Conservation (phyloP, 2,113 vertebrate genomes). For the Peromyscus californicus region DNA sequence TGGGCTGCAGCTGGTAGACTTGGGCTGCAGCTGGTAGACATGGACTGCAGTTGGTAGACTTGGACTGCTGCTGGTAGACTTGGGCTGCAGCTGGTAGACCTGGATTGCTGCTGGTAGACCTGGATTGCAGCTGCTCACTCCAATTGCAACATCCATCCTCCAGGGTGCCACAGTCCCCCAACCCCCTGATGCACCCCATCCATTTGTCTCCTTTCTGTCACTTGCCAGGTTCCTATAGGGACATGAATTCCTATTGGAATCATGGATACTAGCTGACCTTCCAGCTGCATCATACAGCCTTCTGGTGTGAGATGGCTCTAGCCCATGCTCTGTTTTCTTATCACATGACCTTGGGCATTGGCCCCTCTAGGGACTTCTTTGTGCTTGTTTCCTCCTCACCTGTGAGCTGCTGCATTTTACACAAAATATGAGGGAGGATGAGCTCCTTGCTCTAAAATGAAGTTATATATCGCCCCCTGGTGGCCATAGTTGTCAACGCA, state of each 20-base stretch:
- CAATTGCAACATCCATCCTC: rapidly evolving
- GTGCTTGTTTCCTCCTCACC: background rate
- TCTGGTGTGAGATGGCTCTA: background rate
- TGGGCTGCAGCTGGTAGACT: too few relatives aligned
- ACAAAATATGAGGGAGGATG: background rate
- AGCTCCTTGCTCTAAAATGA: background rate
- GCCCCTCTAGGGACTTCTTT: background rate
- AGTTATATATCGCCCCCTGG: constrained; percentile 41
- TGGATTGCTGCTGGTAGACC: background rate
- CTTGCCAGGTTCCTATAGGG: background rate
- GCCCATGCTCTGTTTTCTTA: background rate
- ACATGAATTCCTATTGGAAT: background rate
- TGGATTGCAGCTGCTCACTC: background rate
- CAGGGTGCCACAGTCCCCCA: background rate
- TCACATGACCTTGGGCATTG: background rate
- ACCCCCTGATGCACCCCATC: background rate
- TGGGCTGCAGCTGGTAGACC: background rate
- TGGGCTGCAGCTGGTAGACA: too few relatives aligned
- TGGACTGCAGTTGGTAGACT: too few relatives aligned
- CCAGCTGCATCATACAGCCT: rapidly evolving
- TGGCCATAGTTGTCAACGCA: background rate
- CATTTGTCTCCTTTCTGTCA: background rate
- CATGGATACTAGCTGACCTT: rapidly evolving
- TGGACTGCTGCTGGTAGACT: too few relatives aligned
- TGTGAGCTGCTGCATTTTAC: background rate